Evolutionary conservation across 2,113 vertebrate species (phyloP), one percentile per base, ranked within the genome.

Genomic region (Lamprotornis superbus): DNA sequence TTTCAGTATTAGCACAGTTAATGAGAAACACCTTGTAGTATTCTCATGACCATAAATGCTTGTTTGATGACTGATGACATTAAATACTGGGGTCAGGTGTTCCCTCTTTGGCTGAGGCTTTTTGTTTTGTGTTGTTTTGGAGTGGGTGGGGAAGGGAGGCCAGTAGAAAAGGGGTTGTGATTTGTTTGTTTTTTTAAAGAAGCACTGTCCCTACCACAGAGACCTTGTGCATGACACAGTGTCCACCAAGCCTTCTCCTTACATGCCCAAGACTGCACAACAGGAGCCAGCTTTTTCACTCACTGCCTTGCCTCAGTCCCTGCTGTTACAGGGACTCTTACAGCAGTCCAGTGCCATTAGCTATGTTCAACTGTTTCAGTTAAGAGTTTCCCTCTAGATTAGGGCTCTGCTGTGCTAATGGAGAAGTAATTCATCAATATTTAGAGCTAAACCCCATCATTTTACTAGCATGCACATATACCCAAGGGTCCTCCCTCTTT

Each of bases 211-310:
- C 27, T 69, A 12, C 10, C 8, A 7, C 3, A 64, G 3, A 44
- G n/a, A 40, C n/a, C 27, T 71, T 4, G 0, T 18, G 7, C 18
- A 23, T 7, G 8, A 27, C 15, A 28, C 20, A 3, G n/a, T 23
- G 7, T 30, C 24, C 25, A 6, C 49, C 46, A 55, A 83, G 5
- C 14, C 46, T 61, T 20, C 33, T 64, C 13, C 15, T 79, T 46
- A 2, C 1, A 1, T 5, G 3, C 17, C 57, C 46, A 49, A 49
- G 28, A 25, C 15, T 22, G 9, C 55, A 39, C 10, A 49, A 30
- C 3, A 75, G 59, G 39, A 53, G 50, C 10, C n/a, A 10, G 2
- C 35, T 89, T 65, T 79, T 47, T 42, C 8, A 8, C 33, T 88
- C 39, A 20, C 7, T 20, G 12, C 7, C 6, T 12, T 7, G 2